Evolutionary conservation across 2,888 invertebrate species (phyloP).

Genomic region (Scaptomyza flava): DNA sequence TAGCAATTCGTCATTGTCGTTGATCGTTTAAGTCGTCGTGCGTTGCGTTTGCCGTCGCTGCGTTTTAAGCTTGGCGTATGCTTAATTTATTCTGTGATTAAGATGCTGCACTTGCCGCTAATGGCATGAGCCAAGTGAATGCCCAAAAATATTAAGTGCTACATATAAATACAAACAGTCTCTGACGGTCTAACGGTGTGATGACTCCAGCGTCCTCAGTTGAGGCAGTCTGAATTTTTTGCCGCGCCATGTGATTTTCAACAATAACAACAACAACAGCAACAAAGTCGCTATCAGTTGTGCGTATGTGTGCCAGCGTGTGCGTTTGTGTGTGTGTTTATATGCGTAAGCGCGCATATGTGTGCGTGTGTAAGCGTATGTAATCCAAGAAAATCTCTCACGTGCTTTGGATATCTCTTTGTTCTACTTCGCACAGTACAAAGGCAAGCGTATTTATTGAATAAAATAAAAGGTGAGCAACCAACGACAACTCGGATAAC

Average conservation of each 20-base stretch:
- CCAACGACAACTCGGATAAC: conserved; percentile 40
- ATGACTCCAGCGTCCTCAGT: conserved; percentile 9
- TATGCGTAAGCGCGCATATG: conserved; percentile 22
- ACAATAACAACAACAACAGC: conserved; percentile 53
- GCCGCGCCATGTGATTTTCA: conserved; percentile 53
- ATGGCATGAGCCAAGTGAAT: conserved; percentile 55
- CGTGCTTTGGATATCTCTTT: conserved; percentile 75
- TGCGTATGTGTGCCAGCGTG: conserved; percentile 4
- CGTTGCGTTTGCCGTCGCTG: conserved; percentile 30
- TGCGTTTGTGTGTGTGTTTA: conserved; percentile 25
- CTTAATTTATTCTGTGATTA: conserved; percentile 62
- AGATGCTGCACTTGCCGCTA: conserved; percentile 48
- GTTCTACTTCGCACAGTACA: conserved; percentile 41
- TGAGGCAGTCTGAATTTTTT: conserved; percentile 50
- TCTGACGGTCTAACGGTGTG: conserved; percentile 15
- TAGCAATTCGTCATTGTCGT: conserved; percentile 10
- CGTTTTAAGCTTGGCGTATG: conserved; percentile 34
- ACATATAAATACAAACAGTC: conserved; percentile 32
- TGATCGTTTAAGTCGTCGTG: conserved; percentile 8
- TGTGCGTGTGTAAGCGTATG: conserved; percentile 50
- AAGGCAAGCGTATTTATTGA: conserved; percentile 65
- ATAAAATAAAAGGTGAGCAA: conserved; percentile 66
- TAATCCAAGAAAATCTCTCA: conserved; percentile 76
- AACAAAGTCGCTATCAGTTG: conserved; percentile 31
- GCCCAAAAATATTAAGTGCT: conserved; percentile 44